A percentile compares a stretch with the other conserved stretches of the same genome.
These are phyloP conservation scores for Ctenopoma multispine DNA, from an alignment of 2,797 vertebrate genomes.

Conservation along the genomic window DNA sequence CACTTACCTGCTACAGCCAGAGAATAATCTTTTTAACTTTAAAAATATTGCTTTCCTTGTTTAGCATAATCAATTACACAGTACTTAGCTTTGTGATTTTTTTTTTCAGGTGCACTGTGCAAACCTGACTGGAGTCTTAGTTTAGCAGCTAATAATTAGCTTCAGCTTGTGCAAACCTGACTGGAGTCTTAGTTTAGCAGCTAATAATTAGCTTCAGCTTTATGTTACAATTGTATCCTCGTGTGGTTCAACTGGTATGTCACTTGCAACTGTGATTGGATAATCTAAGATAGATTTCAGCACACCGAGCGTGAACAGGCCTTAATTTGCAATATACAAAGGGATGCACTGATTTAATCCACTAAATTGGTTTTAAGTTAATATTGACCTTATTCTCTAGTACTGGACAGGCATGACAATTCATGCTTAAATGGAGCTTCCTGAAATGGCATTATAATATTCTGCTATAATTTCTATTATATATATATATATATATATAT, in stretches of 20 bases:
- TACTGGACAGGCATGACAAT: background rate
- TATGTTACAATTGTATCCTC: no score
- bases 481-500: no score
- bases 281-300: background rate
- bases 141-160: background rate
- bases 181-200: no score
- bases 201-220: no score
- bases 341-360: no score
- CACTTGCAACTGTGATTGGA: background rate
- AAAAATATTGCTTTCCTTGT: background rate
- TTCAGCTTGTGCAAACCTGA: background rate
- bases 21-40: background rate
- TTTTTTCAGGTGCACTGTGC: background rate
- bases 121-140: background rate
- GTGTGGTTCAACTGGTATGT: slow-evolving; percentile 2
- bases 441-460: no score
- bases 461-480: no score
- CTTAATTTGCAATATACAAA: background rate
- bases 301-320: background rate
- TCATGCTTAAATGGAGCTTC: background rate
- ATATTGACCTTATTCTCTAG: no score
- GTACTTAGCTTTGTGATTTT: background rate
- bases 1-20: background rate
- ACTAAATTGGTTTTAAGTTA: no score
- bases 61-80: background rate